Conservation (phyloP, 2,797 vertebrate species). For the Pipistrellus pygmaeus region DNA sequence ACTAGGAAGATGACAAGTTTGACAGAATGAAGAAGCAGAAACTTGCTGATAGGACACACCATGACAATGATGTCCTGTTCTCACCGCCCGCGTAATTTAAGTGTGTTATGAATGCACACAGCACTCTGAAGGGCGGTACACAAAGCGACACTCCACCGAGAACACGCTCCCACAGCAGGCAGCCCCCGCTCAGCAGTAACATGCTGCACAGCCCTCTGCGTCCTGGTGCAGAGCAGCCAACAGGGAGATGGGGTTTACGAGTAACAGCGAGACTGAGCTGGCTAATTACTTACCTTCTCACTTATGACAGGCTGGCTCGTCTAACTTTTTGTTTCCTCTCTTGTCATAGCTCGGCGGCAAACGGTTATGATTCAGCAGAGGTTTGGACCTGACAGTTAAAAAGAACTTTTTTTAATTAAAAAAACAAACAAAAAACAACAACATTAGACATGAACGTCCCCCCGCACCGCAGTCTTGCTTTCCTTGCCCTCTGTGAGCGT, state of each 20-base stretch:
- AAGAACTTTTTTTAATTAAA: constrained; percentile 38
- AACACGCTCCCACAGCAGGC: neutral
- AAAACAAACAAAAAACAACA: constrained; percentile 53
- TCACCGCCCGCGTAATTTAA: neutral
- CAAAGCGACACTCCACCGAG: neutral
- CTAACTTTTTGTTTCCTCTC: constrained; percentile 80
- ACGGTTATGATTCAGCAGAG: constrained; percentile 76
- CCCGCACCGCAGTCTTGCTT: constrained; percentile 57
- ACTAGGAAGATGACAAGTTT: neutral
- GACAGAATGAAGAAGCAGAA: neutral
- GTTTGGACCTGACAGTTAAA: constrained; percentile 78
- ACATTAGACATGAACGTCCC: constrained; percentile 65
- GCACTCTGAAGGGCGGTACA: neutral
- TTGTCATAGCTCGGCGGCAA: constrained; percentile 69
- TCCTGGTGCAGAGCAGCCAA: neutral
- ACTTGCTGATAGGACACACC: neutral
- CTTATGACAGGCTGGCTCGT: constrained; percentile 31
- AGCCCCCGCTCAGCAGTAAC: neutral
- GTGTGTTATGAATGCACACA: neutral
- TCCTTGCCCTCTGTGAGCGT: neutral
- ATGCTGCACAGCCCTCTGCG: fast-evolving
- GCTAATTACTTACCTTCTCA: constrained; percentile 82
- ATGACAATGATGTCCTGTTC: neutral
- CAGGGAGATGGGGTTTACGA: neutral
- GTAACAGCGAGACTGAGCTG: constrained; percentile 35